Conservation (phyloP, 2,113 vertebrate species). For the Pygoscelis adeliae region DNA sequence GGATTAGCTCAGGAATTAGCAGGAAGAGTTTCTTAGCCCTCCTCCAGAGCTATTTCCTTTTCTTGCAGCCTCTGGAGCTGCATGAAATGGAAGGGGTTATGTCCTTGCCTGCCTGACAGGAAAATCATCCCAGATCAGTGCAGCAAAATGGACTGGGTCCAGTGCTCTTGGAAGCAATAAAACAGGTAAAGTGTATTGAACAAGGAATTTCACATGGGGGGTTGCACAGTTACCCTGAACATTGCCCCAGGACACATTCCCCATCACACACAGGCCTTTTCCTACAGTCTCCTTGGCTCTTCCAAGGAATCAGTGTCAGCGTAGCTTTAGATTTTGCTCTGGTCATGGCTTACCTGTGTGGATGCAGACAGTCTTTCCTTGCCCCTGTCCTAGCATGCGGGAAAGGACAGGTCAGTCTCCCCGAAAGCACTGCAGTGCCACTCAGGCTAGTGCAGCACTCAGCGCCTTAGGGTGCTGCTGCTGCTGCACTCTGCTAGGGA, state of each 20-base stretch:
- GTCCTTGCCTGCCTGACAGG: background rate
- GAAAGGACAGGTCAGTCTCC: background rate
- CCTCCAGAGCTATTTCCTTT: background rate
- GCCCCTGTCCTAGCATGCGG: background rate
- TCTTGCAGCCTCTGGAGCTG: background rate
- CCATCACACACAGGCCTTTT: background rate
- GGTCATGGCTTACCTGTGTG: background rate
- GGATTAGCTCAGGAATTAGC: constrained; percentile 27
- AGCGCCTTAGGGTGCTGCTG: background rate
- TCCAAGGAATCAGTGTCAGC: background rate
- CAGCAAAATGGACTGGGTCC: background rate
- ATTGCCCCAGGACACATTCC: background rate
- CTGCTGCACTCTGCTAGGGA: background rate
- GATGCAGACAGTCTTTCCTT: background rate
- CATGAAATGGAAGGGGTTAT: background rate
- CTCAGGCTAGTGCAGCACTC: background rate
- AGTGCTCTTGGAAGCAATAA: background rate
- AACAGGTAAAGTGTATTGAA: background rate
- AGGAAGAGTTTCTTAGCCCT: background rate
- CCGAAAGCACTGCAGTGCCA: background rate
- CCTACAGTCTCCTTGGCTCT: background rate
- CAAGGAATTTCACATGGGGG: background rate
- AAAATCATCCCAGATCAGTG: background rate
- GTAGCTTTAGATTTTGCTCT: background rate
- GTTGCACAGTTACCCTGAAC: background rate